Conservation (phyloP, 2,113 vertebrate genomes). For the Excalfactoria chinensis region DNA sequence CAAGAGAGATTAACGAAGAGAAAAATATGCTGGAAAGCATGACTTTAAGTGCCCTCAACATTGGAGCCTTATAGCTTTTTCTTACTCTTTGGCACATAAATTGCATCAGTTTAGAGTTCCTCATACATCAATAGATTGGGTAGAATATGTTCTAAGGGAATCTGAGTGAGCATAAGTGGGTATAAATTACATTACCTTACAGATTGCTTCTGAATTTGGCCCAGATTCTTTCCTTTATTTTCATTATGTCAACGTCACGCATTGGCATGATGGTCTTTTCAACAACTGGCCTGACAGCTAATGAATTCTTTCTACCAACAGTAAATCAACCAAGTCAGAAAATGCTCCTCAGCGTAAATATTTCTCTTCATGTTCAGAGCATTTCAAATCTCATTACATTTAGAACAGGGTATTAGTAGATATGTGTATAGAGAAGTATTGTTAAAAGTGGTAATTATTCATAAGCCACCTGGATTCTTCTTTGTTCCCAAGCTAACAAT, state of each 20-base stretch:
- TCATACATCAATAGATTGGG: slow-evolving; percentile 40
- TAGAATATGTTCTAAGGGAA: slow-evolving; percentile 56
- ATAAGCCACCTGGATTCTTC: slow-evolving; percentile 19
- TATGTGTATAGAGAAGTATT: background rate
- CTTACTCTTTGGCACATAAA: slow-evolving; percentile 50
- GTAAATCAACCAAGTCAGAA: slow-evolving; percentile 46
- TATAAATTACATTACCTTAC: slow-evolving; percentile 69
- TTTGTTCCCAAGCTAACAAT: background rate
- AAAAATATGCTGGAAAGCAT: background rate
- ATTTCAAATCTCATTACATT: slow-evolving; percentile 25
- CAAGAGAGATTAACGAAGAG: background rate
- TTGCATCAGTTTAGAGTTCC: slow-evolving; percentile 37
- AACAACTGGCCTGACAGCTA: slow-evolving; percentile 1
- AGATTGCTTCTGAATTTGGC: slow-evolving; percentile 62
- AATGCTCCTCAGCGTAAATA: background rate
- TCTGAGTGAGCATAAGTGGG: slow-evolving; percentile 46
- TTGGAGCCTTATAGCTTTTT: background rate
- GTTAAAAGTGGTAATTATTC: slow-evolving; percentile 46
- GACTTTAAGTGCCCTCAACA: slow-evolving; percentile 5
- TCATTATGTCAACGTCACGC: slow-evolving; percentile 64
- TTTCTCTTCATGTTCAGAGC: background rate
- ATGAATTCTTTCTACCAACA: background rate
- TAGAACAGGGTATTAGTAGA: slow-evolving; percentile 12
- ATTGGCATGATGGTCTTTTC: slow-evolving; percentile 21
- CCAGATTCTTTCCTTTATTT: slow-evolving; percentile 66